These are phyloP conservation scores for Smutsia gigantea DNA, from an alignment of 2,797 vertebrate species.

Conservation along the genomic window DNA sequence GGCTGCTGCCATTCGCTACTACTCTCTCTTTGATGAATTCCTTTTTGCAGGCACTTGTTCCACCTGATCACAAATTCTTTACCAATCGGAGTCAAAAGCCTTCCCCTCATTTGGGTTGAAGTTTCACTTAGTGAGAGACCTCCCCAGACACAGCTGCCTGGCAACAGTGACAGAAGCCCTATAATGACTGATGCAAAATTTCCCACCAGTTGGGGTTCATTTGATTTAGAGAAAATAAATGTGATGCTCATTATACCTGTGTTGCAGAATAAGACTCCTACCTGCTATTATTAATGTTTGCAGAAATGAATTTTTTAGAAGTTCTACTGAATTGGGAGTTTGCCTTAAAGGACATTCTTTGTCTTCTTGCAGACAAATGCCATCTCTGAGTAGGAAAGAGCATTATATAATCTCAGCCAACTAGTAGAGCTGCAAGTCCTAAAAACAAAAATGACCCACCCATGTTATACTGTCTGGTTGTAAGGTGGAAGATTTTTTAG, in stretches of 20 bases:
- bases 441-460: not conserved
- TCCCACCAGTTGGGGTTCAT: not conserved
- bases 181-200: not conserved
- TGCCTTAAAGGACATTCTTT: not conserved
- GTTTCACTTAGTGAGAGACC: no score
- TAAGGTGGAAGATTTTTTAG: not conserved
- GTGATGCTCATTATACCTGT: not conserved
- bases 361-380: not conserved
- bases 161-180: not conserved
- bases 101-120: no score
- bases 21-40: no score
- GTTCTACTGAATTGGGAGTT: not conserved
- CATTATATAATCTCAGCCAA: not conserved
- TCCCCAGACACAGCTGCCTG: no score
- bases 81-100: no score
- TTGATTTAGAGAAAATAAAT: not conserved
- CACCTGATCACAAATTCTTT: no score
- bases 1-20: no score
- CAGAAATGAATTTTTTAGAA: not conserved
- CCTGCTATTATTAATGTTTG: not conserved
- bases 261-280: not conserved
- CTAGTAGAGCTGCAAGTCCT: not conserved
- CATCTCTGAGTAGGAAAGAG: not conserved
- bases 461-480: not conserved
- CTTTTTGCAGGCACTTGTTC: no score